These are phyloP conservation scores for Donacobius atricapilla DNA, from an alignment of 2,113 vertebrate species.

Conservation along the genomic window DNA sequence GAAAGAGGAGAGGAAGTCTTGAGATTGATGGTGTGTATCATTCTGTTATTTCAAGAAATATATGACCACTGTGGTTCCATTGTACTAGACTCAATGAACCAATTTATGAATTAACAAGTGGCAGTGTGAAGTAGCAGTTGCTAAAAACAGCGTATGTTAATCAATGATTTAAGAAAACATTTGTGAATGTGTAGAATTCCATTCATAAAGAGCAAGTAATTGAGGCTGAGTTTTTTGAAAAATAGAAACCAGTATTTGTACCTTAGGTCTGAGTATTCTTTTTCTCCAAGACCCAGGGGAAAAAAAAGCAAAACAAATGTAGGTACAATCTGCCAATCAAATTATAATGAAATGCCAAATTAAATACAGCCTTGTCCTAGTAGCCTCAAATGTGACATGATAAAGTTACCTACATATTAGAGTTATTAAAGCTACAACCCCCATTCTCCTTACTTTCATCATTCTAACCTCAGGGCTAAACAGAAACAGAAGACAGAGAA, in stretches of 20 bases:
- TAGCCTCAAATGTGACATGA: not conserved
- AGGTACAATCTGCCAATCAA: not conserved
- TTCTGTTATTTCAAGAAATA: not conserved
- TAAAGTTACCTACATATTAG: not conserved
- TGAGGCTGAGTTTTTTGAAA: not conserved
- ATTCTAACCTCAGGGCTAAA: not conserved
- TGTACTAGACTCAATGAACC: not conserved
- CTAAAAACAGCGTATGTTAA: not conserved
- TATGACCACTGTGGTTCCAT: not conserved
- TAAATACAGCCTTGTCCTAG: not conserved
- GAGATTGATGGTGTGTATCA: not conserved
- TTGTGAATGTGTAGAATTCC: not conserved
- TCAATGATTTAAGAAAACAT: not conserved
- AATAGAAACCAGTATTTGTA: not conserved
- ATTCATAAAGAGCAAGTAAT: not conserved
- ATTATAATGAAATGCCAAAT: not conserved
- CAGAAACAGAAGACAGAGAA: not conserved
- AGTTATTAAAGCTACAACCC: not conserved
- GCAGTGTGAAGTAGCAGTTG: not conserved
- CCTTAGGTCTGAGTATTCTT: not conserved
- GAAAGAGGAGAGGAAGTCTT: not conserved
- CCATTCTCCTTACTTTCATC: not conserved
- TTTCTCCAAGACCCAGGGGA: not conserved
- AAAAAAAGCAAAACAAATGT: not conserved
- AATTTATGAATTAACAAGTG: not conserved